phyloP scores from a whole-genome alignment of 2,113 vertebrate genomes.

The Microcebus ravelobensis region DNA sequence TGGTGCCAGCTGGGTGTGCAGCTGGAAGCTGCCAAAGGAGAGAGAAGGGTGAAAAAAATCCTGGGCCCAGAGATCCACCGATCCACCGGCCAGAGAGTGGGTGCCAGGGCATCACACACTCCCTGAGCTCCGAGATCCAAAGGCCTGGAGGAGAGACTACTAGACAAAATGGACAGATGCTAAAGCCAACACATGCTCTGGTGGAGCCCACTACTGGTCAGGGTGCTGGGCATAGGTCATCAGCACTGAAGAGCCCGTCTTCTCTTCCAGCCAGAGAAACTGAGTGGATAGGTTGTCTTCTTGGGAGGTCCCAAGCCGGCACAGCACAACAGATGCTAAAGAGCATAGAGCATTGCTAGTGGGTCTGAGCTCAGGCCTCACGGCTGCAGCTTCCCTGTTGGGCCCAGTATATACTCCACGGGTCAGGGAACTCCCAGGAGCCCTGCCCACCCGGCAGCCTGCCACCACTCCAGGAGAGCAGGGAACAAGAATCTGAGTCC shows the following conservation, averaged over 20 bases:
- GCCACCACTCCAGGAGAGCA: neutral
- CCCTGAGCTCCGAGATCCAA: neutral
- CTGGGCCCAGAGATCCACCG: neutral
- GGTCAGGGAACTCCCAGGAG: neutral
- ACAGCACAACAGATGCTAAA: neutral
- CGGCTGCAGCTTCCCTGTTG: neutral
- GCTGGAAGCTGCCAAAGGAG: neutral
- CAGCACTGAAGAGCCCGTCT: neutral
- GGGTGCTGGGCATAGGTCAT: neutral
- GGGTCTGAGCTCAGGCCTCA: neutral
- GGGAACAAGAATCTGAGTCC: neutral
- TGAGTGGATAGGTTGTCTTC: neutral
- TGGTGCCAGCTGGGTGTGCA: neutral
- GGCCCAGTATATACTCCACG: neutral
- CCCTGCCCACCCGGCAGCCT: neutral
- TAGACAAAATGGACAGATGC: neutral
- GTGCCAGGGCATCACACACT: neutral
- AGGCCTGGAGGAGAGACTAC: neutral
- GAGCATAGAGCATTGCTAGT: neutral
- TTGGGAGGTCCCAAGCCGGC: neutral
- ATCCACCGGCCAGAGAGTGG: neutral
- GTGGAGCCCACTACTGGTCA: neutral
- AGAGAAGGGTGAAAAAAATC: neutral
- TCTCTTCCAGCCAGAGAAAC: neutral
- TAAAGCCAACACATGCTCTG: neutral